Evolutionary conservation across 2,888 invertebrate genomes (phyloP).

Genomic region (Tetropium fuscum): DNA sequence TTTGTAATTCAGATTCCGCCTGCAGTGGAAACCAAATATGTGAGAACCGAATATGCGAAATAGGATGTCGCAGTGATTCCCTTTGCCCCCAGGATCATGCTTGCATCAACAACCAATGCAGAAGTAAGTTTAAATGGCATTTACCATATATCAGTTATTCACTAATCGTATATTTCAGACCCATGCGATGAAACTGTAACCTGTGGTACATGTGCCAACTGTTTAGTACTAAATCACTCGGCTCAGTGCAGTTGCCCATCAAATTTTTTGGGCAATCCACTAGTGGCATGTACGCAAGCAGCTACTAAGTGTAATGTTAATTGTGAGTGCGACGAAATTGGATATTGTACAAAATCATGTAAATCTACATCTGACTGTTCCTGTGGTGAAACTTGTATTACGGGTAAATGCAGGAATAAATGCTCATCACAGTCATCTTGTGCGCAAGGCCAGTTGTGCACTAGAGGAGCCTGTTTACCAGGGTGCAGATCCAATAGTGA

Average conservation of each 20-base stretch:
- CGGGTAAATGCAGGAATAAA: constrained; percentile 78
- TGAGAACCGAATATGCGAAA: constrained; percentile 85
- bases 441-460: constrained; percentile 80
- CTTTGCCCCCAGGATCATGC: constrained; percentile 81
- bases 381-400: constrained; percentile 84
- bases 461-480: constrained; percentile 77
- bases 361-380: constrained; percentile 76
- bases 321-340: constrained; percentile 85
- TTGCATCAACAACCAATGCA: constrained; percentile 86
- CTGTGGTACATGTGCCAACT: constrained; percentile 88
- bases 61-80: constrained; percentile 88
- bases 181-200: constrained; percentile 80
- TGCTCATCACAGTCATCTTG: constrained; percentile 80
- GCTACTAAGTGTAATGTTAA: constrained; percentile 79
- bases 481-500: constrained; percentile 86
- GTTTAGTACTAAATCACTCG: constrained; percentile 85
- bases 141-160: neutral
- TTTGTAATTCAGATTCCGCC: constrained; percentile 88
- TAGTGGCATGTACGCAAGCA: constrained; percentile 81
- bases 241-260: constrained; percentile 88
- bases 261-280: constrained; percentile 85
- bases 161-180: constrained; percentile 67
- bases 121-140: constrained; percentile 72
- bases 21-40: constrained; percentile 88
- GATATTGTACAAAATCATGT: constrained; percentile 83